A percentile compares a stretch with the other conserved stretches of the same genome.
Evolutionary conservation across 2,797 vertebrate genomes (phyloP).

Genomic region (Enteromius anoplus): DNA sequence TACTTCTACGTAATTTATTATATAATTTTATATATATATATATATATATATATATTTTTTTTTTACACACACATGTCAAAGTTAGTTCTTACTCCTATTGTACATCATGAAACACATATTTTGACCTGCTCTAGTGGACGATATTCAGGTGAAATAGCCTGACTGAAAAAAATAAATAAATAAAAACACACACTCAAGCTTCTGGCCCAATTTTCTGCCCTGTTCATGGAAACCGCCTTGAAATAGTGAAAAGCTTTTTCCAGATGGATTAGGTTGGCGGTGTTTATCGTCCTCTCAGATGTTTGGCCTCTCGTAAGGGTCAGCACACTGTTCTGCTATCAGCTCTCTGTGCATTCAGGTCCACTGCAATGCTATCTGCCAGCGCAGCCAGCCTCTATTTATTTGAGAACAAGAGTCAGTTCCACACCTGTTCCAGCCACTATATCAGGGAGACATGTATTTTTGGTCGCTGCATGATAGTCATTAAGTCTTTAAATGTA

Average conservation of each 20-base stretch:
- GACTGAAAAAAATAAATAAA: too few relatives aligned
- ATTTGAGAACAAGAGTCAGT: conserved; percentile 24
- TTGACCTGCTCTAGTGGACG: neutral
- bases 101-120: too few relatives aligned
- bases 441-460: conserved; percentile 28
- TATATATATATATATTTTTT: too few relatives aligned
- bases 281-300: conserved; percentile 45
- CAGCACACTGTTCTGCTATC: conserved; percentile 36
- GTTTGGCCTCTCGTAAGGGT: conserved; percentile 39
- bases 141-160: neutral
- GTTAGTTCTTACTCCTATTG: too few relatives aligned
- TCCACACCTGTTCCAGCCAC: conserved; percentile 11
- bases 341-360: conserved; percentile 25
- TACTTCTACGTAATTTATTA: too few relatives aligned
- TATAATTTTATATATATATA: too few relatives aligned
- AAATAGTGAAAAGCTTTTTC: conserved; percentile 32
- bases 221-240: neutral
- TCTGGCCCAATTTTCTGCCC: neutral
- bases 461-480: conserved; percentile 44
- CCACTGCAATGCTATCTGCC: conserved; percentile 39
- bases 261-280: conserved; percentile 29
- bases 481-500: conserved; percentile 54
- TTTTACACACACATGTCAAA: too few relatives aligned
- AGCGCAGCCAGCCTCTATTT: conserved; percentile 43
- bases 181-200: neutral